Percentiles rank a stretch among this genome's conserved stretches.
These are phyloP conservation scores for Pristionchus japonicus DNA, from an alignment of 2,888 invertebrate species.

Conservation along the genomic window DNA sequence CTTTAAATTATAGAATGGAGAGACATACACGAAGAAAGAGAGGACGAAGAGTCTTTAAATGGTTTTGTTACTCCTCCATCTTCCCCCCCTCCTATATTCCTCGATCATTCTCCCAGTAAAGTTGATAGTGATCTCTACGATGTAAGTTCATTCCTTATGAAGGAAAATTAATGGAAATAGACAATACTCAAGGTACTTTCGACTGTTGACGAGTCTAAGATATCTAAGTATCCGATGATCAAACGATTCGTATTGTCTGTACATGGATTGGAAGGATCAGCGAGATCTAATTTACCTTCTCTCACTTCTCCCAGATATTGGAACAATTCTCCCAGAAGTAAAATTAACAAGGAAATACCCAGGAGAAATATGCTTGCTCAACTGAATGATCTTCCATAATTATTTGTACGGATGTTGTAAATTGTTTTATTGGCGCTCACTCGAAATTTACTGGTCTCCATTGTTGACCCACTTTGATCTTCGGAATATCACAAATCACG, in stretches of 20 bases:
- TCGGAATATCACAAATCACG: too few species aligned
- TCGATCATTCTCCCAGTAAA: constrained; percentile 18
- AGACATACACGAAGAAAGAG: not conserved
- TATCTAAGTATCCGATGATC: not conserved
- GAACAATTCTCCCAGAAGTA: not conserved
- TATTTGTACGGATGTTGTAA: too few species aligned
- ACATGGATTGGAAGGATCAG: not conserved
- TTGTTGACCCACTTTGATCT: too few species aligned
- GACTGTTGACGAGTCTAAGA: not conserved
- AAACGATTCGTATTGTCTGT: not conserved
- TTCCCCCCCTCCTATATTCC: constrained; percentile 12
- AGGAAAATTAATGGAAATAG: not conserved
- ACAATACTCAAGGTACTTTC: not conserved
- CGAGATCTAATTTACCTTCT: not conserved
- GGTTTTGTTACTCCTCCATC: constrained; percentile 19
- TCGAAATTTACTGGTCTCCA: too few species aligned
- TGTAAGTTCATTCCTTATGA: not conserved
- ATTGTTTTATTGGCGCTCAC: too few species aligned
- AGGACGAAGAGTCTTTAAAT: not conserved
- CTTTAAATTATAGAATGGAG: not conserved
- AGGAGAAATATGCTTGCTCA: not conserved
- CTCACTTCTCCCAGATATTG: not conserved
- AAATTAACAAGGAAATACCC: not conserved
- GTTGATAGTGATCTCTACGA: constrained; percentile 20
- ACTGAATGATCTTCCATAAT: not conserved